Evolutionary conservation across 2,113 vertebrate species (phyloP).

Genomic region (Sylvia atricapilla): DNA sequence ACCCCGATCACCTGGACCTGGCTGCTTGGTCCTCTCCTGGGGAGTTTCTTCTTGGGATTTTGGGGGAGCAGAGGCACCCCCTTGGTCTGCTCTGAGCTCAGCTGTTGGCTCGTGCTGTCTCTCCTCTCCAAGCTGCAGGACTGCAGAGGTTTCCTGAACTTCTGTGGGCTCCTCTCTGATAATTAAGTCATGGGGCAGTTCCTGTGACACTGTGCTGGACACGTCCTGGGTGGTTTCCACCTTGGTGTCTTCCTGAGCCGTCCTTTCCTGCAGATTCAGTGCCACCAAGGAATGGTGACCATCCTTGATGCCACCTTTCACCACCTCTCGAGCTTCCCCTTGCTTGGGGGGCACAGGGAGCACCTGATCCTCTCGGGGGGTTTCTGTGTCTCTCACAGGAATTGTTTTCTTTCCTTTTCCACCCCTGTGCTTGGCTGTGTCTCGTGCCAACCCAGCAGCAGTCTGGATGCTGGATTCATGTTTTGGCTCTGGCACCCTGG

Average conservation of each 20-base stretch:
- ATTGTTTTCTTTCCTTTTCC: neutral
- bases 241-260: neutral
- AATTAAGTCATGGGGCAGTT: neutral
- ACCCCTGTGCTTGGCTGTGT: neutral
- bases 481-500: conserved; percentile 54
- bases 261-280: neutral
- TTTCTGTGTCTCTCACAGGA: neutral
- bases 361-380: neutral
- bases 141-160: neutral
- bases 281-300: neutral
- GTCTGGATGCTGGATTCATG: neutral
- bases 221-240: neutral
- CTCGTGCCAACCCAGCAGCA: neutral
- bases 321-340: neutral
- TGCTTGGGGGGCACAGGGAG: neutral
- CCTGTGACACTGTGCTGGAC: neutral
- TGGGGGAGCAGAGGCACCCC: neutral
- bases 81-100: neutral
- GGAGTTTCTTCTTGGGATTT: neutral
- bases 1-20: neutral
- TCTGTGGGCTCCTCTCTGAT: neutral
- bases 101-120: neutral
- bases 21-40: conserved; percentile 28
- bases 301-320: neutral
- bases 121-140: neutral